Base-by-base conservation (phyloP, 2,888 invertebrate species). In the Gonocerus acuteangulatus region DNA sequence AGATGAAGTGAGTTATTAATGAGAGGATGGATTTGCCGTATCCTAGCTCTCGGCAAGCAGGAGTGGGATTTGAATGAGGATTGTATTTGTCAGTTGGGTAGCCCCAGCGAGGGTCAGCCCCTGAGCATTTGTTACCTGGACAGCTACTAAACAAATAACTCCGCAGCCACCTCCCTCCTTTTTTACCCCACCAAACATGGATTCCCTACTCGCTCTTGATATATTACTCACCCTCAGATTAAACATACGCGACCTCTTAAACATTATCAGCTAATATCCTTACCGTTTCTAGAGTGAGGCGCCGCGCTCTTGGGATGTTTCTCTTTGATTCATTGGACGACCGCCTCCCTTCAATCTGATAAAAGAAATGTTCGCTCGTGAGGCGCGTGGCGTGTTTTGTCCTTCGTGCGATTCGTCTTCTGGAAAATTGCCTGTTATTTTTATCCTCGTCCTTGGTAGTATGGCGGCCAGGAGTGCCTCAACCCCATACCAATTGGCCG, bases 191-290 rank as follows among this genome's bases (percentile, higher is more conserved):
- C 52, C 52, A 52, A 52, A 52, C 52, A 52, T 52, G 52, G 52
- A 52, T 52, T 34, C 34, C 52, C 52, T 9, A n/a, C 27, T 32
- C 4, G 36, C 19, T 4, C 15, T 39, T 52, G 52, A 52, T 39
- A 39, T 34, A 52, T 52, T n/a, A 32, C 36, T 18, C 34, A 34
- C 52, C 32, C 32, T 18, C 39, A 52, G 52, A 52, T 52, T 52
- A 52, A 52, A 52, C 52, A 52, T 52, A 52, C 52, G 52, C 52
- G 39, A 52, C 39, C 52, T 39, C 52, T 52, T 52, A 52, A 34
- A 52, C 52, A 52, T 34, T 52, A 52, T 52, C 52, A 52, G 52
- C 34, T 52, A 52, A 52, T 52, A 52, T 34, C 52, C 52, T 39
- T 52, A 52, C 47, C 47, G 47, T 47, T 47, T 47, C 47, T 21